Base-by-base conservation (phyloP, 2,797 vertebrate species). In the Thaleichthys pacificus region DNA sequence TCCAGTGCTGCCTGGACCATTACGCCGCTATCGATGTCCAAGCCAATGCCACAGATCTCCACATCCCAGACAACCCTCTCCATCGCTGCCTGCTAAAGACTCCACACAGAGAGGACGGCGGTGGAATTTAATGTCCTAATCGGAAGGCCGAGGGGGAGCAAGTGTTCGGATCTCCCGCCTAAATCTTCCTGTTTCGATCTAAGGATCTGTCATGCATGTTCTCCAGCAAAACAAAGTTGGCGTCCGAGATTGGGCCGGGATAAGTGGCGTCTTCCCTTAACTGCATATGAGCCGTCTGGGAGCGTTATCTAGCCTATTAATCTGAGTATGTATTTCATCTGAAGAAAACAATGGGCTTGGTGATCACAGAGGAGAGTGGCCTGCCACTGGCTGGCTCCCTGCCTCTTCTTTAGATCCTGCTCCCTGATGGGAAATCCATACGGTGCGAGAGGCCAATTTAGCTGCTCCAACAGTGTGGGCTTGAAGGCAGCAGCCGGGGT, bases 351-450 rank as follows among this genome's bases (percentile, higher is more conserved):
- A 90, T 87, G 75, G 86, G 88, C 71, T 82, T 82, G 86, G 82
- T 66, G 80, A 88, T 89, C 78, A 85, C 85, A 81, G 80, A 56
- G 71, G 72, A 2, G 57, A 86, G 77, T 21, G 71, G 68, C 75
- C 69, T 58, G 73, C 79, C 42, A 47, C 11, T 32, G 61, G 26
- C 61, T 30, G 30, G 56, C 11, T 5, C n/a, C 56, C 66, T 68
- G 68, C 49, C 66, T 93, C 90, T 93, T 90, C 83, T 87, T 91
- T 86, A 90, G 90, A 91, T 81, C 83, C 86, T 47, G 80, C 79
- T 61, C 78, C 22, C 85, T 89, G 92, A 93, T 92, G 91, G 90
- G 85, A 92, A 93, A 93, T 93, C 89, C 87, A 91, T 91, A 92
- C 74, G 83, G 84, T 89, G 89, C 76, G 86, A 89, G 86, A 89